Evolutionary conservation across 92 coral and sea anemone genomes (phyloP), one percentile per base, ranked within the genome.

Genomic region (Palythoa grandiflora): DNA sequence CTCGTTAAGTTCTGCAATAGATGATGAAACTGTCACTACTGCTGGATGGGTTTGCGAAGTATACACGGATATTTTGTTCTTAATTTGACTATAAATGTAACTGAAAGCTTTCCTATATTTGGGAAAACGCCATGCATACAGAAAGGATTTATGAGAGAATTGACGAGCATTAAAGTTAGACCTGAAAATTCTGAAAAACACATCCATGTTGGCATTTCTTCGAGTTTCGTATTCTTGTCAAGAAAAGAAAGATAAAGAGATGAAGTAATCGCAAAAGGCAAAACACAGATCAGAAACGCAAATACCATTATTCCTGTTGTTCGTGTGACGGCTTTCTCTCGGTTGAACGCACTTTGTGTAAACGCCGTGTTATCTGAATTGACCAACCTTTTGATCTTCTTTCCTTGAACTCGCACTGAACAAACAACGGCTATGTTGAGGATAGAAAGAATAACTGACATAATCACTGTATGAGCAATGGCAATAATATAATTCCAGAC

Each of bases 311-410:
- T 74, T 74, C 55, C 59, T 44, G 79, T 48, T 74, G 36, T 48
- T 48, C 79, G 79, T 74, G 79, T 48, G n/a, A 74, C 79, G 37
- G 79, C 79, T 40, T 74, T 74, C 37, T 74, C 79, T 44, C 79
- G 79, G 14, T 48, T 74, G 59, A 74, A 74, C 35, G 79, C 59
- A 15, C 35, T 74, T 14, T 40, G 79, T 19, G 44, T 17, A 2
- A 74, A 59, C 28, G 59, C 59, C 15, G 59, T 3, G 59, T 14
- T n/a, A n/a, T n/a, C n/a, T n/a, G n/a, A n/a, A n/a, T n/a, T n/a
- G n/a, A n/a, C n/a, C n/a, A n/a, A n/a, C 16, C 37, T 74, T 2
- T 44, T 74, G 44, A 74, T 44, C 35, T 15, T 44, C 59, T 37
- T 74, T 13, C 79, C 79, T 8, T 6, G 28, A 28, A 0, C 28